Percentiles rank a stretch among this genome's conserved stretches.
Conservation (phyloP, 2,888 invertebrate species). For the Patella ulyssiponensis region DNA sequence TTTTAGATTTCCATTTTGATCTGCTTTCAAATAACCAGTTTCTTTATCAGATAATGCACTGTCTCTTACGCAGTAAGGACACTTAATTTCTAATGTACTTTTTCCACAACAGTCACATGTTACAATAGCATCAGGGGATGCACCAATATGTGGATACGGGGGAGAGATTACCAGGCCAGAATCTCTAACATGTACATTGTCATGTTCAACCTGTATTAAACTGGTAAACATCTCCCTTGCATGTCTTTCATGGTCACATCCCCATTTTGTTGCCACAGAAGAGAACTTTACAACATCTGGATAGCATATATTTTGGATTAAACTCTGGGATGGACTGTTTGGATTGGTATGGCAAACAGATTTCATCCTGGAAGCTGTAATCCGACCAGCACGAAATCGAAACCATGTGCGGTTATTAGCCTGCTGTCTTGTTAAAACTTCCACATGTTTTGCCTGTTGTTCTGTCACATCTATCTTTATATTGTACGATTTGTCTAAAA, state of each 20-base stretch:
- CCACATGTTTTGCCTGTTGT: slow-evolving; percentile 18
- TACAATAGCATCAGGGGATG: slow-evolving; percentile 23
- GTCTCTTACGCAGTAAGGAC: slow-evolving; percentile 22
- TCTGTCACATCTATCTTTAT: slow-evolving; percentile 11
- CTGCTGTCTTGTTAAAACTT: slow-evolving; percentile 26
- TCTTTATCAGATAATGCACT: not conserved
- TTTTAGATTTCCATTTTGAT: not conserved
- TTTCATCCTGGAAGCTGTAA: slow-evolving; percentile 35
- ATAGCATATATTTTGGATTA: slow-evolving; percentile 26
- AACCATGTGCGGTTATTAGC: slow-evolving; percentile 24
- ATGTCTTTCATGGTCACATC: slow-evolving; percentile 20
- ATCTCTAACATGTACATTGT: slow-evolving; percentile 13
- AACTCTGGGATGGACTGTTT: slow-evolving; percentile 8
- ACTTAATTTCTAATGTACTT: slow-evolving; percentile 24
- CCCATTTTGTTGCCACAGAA: slow-evolving; percentile 20
- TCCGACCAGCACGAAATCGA: slow-evolving; percentile 31
- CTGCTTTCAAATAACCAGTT: too few relatives aligned
- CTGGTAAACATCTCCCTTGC: slow-evolving; percentile 14
- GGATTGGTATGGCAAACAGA: slow-evolving; percentile 22
- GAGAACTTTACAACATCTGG: slow-evolving; percentile 13
- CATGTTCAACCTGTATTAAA: slow-evolving; percentile 11
- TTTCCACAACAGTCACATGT: slow-evolving; percentile 31
- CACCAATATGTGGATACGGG: slow-evolving; percentile 20
- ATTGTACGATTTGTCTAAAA: not conserved
- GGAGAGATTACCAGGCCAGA: slow-evolving; percentile 19